phyloP scores from a whole-genome alignment of 1,140 invertebrate species.

The Cherax destructor region DNA sequence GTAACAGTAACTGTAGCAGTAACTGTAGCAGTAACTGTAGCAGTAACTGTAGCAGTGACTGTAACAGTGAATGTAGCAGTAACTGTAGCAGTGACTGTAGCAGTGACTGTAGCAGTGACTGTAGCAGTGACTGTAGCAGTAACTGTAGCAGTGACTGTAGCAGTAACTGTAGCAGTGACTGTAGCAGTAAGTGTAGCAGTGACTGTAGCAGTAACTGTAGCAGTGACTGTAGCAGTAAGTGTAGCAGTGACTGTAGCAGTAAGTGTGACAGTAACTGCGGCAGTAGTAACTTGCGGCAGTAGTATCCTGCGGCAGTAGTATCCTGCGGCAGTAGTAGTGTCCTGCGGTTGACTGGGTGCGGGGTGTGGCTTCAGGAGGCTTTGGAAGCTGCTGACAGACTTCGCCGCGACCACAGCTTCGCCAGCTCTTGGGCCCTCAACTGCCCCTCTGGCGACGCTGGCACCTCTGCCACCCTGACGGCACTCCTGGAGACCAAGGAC shows the following conservation, averaged over 20 bases:
- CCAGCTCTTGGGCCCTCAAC: conserved; percentile 73
- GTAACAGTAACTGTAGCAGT: no score
- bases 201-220: no score
- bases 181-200: no score
- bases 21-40: no score
- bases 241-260: background rate
- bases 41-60: no score
- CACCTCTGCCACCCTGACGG: conserved; percentile 84
- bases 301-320: conserved; percentile 61
- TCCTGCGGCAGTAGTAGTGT: conserved; percentile 49
- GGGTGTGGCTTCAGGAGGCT: conserved; percentile 69
- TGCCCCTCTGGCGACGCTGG: conserved; percentile 78
- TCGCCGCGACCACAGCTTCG: conserved; percentile 67
- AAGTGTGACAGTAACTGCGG: conserved; percentile 13
- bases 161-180: no score
- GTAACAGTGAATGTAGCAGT: no score
- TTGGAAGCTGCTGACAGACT: conserved; percentile 67
- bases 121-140: no score
- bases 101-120: no score
- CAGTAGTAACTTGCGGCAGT: conserved; percentile 54
- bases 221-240: no score
- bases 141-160: no score
- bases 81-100: no score
- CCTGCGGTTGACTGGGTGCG: conserved; percentile 66
- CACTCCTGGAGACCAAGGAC: conserved; percentile 89